Conservation (phyloP, 1,140 invertebrate genomes). For the Drosophila sulfurigaster region DNA sequence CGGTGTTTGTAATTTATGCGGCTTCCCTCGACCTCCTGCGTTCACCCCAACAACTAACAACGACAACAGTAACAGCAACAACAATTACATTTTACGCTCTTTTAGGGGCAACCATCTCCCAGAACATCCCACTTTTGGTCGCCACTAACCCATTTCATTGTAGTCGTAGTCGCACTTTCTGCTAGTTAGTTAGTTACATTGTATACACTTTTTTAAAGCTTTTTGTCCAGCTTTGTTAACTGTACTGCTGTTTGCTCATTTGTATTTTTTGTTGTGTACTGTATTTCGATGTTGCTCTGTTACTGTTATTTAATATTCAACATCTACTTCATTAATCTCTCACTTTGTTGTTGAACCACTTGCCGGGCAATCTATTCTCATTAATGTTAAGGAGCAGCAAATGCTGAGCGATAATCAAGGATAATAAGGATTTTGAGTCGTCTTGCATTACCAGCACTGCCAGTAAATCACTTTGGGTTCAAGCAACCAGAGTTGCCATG, state of each 20-base stretch:
- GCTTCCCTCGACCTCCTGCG: slow-evolving; percentile 48
- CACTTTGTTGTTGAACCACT: neutral
- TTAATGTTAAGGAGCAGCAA: neutral
- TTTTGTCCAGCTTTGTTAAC: slow-evolving; percentile 1
- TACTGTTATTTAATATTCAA: neutral
- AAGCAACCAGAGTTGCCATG: slow-evolving; percentile 58
- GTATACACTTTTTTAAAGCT: slow-evolving; percentile 17
- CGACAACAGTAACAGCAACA: slow-evolving; percentile 38
- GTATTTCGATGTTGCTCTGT: neutral
- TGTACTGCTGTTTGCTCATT: slow-evolving; percentile 1
- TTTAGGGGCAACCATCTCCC: slow-evolving; percentile 8
- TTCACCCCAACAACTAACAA: slow-evolving; percentile 9
- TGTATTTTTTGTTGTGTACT: neutral
- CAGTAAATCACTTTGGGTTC: slow-evolving; percentile 10
- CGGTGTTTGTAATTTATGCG: slow-evolving; percentile 79
- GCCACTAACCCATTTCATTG: slow-evolving; percentile 15
- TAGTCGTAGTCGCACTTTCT: slow-evolving; percentile 6
- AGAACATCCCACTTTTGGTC: neutral
- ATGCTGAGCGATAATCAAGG: slow-evolving; percentile 1
- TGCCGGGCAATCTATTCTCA: neutral
- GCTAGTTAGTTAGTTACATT: slow-evolving; percentile 13
- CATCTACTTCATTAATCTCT: neutral
- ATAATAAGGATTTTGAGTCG: slow-evolving; percentile 7
- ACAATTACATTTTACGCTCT: slow-evolving; percentile 49
- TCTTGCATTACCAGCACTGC: slow-evolving; percentile 1